Evolutionary conservation across 2,113 vertebrate genomes (phyloP).

Genomic region (Ptyas mucosa): DNA sequence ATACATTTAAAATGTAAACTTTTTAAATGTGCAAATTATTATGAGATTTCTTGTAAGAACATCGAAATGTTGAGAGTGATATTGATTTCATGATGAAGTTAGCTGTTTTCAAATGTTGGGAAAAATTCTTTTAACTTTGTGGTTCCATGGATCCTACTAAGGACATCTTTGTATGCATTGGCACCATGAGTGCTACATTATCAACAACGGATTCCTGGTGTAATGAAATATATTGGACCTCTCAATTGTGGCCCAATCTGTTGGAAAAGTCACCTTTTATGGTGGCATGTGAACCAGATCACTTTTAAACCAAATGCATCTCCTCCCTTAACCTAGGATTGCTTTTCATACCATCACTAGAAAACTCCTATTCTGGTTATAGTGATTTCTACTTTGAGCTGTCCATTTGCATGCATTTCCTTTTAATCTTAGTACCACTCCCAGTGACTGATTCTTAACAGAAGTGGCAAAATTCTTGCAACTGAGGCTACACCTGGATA

Average conservation of each 20-base stretch:
- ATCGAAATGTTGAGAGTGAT: not conserved
- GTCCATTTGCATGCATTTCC: not conserved
- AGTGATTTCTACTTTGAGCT: not conserved
- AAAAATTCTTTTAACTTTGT: not conserved
- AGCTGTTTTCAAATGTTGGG: not conserved
- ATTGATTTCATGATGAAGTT: not conserved
- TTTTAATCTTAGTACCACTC: not conserved
- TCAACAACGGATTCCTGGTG: not conserved
- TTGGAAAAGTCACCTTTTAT: not conserved
- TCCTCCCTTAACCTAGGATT: not conserved
- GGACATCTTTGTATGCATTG: not conserved
- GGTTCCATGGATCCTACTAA: not conserved
- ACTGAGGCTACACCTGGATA: not conserved
- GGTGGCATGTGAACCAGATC: not conserved
- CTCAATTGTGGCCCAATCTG: not conserved
- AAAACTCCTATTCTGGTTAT: not conserved
- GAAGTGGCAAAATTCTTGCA: not conserved
- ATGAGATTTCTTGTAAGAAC: not conserved
- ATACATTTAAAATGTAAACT: not conserved
- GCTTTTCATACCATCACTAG: not conserved
- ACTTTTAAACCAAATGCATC: not conserved
- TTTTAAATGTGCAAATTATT: not conserved
- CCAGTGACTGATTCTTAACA: not conserved
- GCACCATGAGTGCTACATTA: not conserved
- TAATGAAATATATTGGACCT: not conserved